Evolutionary conservation across 2,888 invertebrate species (phyloP), one percentile per base, ranked within the genome.

Genomic region (Caenorhabditis sinica): DNA sequence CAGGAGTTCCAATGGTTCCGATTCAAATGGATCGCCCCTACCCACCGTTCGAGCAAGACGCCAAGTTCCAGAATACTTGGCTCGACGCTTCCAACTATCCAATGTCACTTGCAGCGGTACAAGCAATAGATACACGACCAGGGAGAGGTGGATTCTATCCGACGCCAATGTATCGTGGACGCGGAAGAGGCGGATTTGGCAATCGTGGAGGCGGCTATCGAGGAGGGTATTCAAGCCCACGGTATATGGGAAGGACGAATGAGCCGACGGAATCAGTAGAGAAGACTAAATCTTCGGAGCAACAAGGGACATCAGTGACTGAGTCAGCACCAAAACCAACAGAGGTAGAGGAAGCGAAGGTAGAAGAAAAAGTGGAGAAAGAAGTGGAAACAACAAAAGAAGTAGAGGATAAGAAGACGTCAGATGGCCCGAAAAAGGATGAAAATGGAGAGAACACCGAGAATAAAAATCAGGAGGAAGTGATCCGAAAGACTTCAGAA

Each of bases 51-150:
- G 69, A 61, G 5, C 88, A 88, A 33, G 86, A 88, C 40, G 80
- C 73, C 17, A 81, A 85, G 28, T 89, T 89, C 76, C 86, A 85
- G 13, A 87, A 87, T 56, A 89, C 89, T n/a, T 89, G 89, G 89
- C 80, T 89, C n/a, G 89, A 89, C 61, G 86, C 85, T 15, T 36
- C 66, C 6, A 72, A 20, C 20, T 74, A 25, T 49, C 84, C 84
- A 20, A 30, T 79, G 28, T 56, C 79, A 2, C 28, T 79, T 9
- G 28, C 60, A 0, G 53, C 71, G 23, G 45, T 79, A 0, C 23
- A 72, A 45, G 71, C 25, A 13, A 63, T 69, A 30, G 76, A 79
- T 40, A 63, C 63, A 4, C 1, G 58, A 17, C 45, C 45, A 4
- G 66, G 60, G 23, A 56, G 65, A 20, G 58, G 51, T 3, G 30